Base-by-base conservation (phyloP, 2,113 vertebrate genomes). In the Excalfactoria chinensis region DNA sequence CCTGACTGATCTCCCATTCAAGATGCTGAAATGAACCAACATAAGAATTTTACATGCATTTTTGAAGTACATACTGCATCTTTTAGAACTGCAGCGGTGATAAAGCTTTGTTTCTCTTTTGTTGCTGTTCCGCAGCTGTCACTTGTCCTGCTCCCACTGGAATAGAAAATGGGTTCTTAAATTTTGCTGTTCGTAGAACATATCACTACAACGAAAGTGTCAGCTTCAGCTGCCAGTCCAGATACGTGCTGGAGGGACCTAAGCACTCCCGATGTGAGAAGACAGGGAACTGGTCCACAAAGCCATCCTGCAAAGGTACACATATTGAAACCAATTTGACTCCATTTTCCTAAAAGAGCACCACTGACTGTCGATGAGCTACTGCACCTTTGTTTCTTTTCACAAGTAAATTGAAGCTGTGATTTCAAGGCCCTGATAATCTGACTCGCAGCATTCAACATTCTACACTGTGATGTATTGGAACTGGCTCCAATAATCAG, bases 301-400 rank as follows among this genome's bases (percentile, higher is more conserved):
- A 97, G 92, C 99, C 99, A 14, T 93, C 88, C 62, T 99, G 99
- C 64, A 98, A 97, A 97, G 98, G 99, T 99, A 97, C 76, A 44
- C 6, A 9, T 7, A 23, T 1, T 7, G 8, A 32, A 78, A 8
- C 25, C 0, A 1, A 13, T 1, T 43, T 10, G n/a, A 13, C 0
- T 2, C 16, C 11, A 8, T 37, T 85, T 68, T 44, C n/a, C 62
- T 43, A 15, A 13, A 66, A 67, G 25, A 7, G 2, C n/a, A 2
- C 55, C 0, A 4, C 17, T 25, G 14, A 28, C 41, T 56, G 66
- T 6, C 13, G 56, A 23, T 4, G 25, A 60, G 43, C 6, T 43
- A 11, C 13, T 14, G 13, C 23, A 67, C 13, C 35, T 71, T 25
- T 18, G 35, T 19, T 71, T 2, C 26, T 41, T 62, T 30, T 64